Percentiles rank a stretch among this genome's conserved stretches.
phyloP scores from a whole-genome alignment of 2,113 vertebrate genomes.

The Dasypus novemcinctus region DNA sequence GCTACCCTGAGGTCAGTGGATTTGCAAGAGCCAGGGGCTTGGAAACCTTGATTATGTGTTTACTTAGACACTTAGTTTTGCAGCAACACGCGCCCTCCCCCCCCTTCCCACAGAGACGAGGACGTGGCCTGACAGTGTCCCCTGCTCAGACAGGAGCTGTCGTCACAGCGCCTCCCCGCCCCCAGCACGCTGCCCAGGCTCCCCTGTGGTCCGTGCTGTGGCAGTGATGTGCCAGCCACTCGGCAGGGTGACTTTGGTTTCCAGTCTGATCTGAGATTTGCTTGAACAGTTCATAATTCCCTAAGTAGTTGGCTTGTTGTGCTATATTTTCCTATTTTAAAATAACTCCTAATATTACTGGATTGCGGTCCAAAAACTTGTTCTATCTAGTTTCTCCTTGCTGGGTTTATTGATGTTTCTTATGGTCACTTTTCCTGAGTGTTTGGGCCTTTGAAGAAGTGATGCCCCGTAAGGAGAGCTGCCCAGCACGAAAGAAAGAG shows the following conservation, averaged over 20 bases:
- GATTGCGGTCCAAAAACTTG: background rate
- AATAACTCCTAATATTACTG: background rate
- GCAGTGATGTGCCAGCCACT: background rate
- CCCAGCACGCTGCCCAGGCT: accelerated
- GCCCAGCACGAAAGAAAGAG: no score
- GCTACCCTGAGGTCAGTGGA: background rate
- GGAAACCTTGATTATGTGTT: background rate
- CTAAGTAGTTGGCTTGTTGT: background rate
- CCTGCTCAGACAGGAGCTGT: background rate
- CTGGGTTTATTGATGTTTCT: background rate
- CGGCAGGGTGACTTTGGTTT: background rate
- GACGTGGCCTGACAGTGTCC: background rate
- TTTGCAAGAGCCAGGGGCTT: background rate
- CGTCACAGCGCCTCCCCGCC: accelerated
- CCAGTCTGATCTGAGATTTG: background rate
- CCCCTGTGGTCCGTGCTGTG: accelerated
- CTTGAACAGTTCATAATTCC: background rate
- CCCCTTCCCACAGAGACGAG: background rate
- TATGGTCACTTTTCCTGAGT: background rate
- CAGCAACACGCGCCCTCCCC: accelerated
- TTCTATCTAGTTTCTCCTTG: background rate
- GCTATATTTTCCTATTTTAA: background rate
- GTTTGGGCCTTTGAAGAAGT: background rate
- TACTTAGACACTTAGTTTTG: no score
- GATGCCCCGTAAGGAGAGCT: no score